Base-by-base conservation (phyloP, 2,888 invertebrate species). In the Cancer borealis region DNA sequence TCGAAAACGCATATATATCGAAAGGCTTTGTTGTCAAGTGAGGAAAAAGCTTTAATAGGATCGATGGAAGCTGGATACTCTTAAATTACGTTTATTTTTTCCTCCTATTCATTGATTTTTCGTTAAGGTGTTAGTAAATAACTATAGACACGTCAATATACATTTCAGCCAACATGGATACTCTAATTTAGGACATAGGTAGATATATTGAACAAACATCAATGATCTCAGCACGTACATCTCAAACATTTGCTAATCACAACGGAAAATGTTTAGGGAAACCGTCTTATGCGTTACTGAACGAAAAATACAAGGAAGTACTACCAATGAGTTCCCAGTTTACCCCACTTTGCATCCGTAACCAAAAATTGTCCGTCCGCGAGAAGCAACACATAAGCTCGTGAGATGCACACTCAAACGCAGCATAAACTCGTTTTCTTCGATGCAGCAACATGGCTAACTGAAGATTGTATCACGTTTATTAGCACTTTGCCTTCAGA, bases 311-410 rank as follows among this genome's bases (percentile, higher is more conserved):
- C 12, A 84, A 84, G 39, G 39, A 10, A 84, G 39, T n/a, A 84
- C 39, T 12, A 84, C 17, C 21, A 84, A 30, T 84, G 12, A 84
- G 39, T 84, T 84, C 84, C 30, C 39, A 84, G 84, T 84, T 84
- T 84, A 84, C 84, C 84, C 84, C 84, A 84, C 30, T 84, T 39
- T 84, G 84, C 39, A 84, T 84, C 84, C 84, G 84, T 84, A 84
- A 84, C 84, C 84, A 84, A 84, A 84, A 84, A 84, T 39, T 84
- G 84, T 84, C 84, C 84, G 84, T 84, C 84, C 84, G 30, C 17
- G 84, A 84, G 39, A 84, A 84, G 84, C 39, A 84, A 84, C 84
- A 30, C 84, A 84, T 84, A 84, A 84, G 39, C 39, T 14, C 39
- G 12, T 84, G 84, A 30, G 84, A 39, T 84, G 84, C 84, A 30